Percentiles rank a stretch among this genome's conserved stretches.
phyloP scores from a whole-genome alignment of 2,888 invertebrate species.

The Nezara viridula region DNA sequence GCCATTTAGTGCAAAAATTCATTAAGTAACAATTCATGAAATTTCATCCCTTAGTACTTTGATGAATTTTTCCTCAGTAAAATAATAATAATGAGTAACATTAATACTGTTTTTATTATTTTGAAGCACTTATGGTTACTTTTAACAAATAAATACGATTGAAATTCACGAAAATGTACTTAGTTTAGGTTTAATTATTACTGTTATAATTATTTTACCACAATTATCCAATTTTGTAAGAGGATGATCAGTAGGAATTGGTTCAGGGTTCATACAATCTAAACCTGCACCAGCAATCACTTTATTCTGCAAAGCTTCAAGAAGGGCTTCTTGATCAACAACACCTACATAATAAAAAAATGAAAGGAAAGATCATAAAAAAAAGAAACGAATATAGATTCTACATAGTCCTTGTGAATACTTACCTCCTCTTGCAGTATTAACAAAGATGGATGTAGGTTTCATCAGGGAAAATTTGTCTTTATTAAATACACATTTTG shows the following conservation, averaged over 20 bases:
- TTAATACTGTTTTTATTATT: too few relatives aligned
- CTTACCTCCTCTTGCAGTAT: conserved; percentile 84
- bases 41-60: too few relatives aligned
- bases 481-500: conserved; percentile 83
- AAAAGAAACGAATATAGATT: too few relatives aligned
- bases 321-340: conserved; percentile 82
- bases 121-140: too few relatives aligned
- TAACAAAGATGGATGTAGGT: conserved; percentile 85
- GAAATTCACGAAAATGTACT: too few relatives aligned
- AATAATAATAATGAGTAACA: too few relatives aligned
- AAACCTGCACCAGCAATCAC: conserved; percentile 89
- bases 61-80: too few relatives aligned
- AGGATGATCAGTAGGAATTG: conserved; percentile 84
- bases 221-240: conserved; percentile 84
- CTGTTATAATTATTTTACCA: conserved; percentile 72
- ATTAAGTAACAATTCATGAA: too few relatives aligned
- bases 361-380: background rate
- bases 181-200: too few relatives aligned
- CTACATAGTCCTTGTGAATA: background rate
- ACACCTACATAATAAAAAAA: conserved; percentile 63
- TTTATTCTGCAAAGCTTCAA: conserved; percentile 80
- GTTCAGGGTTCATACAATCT: conserved; percentile 93
- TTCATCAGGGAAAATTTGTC: conserved; percentile 90
- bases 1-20: too few relatives aligned
- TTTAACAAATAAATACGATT: too few relatives aligned